phyloP scores from a whole-genome alignment of 2,113 vertebrate species.

The Pogonocichla stellata region DNA sequence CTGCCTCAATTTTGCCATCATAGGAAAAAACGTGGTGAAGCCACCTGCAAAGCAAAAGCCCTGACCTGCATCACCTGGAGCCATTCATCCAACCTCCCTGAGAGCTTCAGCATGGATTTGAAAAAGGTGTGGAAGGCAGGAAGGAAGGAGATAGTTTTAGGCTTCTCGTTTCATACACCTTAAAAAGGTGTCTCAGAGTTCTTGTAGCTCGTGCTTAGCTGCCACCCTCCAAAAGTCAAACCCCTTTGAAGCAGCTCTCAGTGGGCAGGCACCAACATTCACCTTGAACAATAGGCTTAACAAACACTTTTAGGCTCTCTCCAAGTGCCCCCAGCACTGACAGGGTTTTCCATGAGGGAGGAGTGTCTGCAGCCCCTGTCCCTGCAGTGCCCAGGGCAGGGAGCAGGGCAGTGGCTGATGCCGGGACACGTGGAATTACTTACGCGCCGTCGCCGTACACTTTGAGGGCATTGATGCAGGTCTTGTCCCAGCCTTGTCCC shows the following conservation, averaged over 20 bases:
- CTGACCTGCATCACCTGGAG: not conserved
- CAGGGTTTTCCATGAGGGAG: not conserved
- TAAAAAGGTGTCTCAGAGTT: not conserved
- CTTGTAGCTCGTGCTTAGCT: not conserved
- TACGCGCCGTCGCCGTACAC: slow-evolving; percentile 91
- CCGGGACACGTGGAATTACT: slow-evolving; percentile 22
- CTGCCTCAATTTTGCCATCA: not conserved
- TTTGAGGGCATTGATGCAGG: slow-evolving; percentile 85
- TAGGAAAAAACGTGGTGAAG: not conserved
- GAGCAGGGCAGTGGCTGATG: accelerated
- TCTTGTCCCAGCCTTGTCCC: slow-evolving; percentile 84
- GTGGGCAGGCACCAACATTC: not conserved
- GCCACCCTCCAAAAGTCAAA: not conserved
- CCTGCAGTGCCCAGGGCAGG: not conserved
- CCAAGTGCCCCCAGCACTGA: not conserved
- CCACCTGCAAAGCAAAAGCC: not conserved
- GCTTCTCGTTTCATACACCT: not conserved
- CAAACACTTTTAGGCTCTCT: not conserved
- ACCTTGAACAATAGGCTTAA: not conserved
- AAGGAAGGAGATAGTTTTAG: accelerated
- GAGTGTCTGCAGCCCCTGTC: not conserved
- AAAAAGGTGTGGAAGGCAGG: not conserved
- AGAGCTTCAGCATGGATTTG: not conserved
- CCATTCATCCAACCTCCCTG: accelerated
- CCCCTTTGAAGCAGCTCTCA: not conserved